Evolutionary conservation across 2,113 vertebrate genomes (phyloP).

Genomic region (Neopipo cinnamomea): DNA sequence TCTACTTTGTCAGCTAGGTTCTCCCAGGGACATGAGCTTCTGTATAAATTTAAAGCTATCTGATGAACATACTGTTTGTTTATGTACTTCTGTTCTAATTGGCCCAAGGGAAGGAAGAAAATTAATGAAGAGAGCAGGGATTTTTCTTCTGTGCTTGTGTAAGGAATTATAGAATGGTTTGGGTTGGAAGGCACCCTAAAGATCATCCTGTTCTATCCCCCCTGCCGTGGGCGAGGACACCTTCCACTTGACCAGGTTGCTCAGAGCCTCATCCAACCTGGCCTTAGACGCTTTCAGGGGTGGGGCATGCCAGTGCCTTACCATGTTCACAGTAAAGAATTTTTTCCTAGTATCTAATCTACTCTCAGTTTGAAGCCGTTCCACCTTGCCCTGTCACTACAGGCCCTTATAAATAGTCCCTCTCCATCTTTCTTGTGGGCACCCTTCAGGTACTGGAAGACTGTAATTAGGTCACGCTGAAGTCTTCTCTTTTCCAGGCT

Average conservation of each 20-base stretch:
- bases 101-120: not conserved
- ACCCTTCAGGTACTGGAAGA: not conserved
- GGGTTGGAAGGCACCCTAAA: not conserved
- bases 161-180: not conserved
- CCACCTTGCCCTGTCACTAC: not conserved
- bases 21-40: not conserved
- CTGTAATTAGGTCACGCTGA: not conserved
- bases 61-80: not conserved
- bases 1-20: not conserved
- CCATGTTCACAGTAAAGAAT: not conserved
- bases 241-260: not conserved
- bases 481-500: not conserved
- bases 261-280: fast-evolving
- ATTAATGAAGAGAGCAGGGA: not conserved
- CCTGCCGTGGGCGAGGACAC: fast-evolving
- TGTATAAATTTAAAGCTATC: not conserved
- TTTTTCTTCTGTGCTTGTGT: not conserved
- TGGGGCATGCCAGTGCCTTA: not conserved
- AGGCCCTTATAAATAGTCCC: not conserved
- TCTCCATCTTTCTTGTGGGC: too few species aligned
- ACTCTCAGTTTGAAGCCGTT: not conserved
- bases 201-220: not conserved
- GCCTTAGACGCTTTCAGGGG: not conserved
- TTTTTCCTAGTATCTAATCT: not conserved
- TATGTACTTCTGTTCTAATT: not conserved